phyloP scores from a whole-genome alignment of 2,888 invertebrate genomes.

The Metalampra italica region DNA sequence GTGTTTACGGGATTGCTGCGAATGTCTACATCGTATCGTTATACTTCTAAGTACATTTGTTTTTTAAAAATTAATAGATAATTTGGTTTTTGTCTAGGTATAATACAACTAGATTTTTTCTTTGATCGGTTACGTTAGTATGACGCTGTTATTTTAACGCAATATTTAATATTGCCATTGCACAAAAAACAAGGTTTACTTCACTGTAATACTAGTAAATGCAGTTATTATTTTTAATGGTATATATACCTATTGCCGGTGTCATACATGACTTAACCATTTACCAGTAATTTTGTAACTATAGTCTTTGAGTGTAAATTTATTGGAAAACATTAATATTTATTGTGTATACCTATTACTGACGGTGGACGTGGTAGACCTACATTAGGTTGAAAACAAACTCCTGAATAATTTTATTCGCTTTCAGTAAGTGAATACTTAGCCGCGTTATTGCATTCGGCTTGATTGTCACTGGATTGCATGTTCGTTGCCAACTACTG shows the following conservation, averaged over 20 bases:
- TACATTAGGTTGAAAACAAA: neutral
- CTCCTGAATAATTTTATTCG: neutral
- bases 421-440: neutral
- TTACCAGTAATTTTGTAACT: too few species aligned
- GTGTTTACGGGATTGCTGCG: constrained; percentile 26
- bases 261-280: too few species aligned
- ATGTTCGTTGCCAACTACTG: neutral
- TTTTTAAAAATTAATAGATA: neutral
- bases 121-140: too few species aligned
- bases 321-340: too few species aligned
- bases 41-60: neutral
- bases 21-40: neutral
- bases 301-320: too few species aligned
- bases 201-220: too few species aligned
- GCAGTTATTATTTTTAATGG: too few species aligned
- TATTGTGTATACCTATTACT: too few species aligned
- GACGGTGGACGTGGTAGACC: neutral
- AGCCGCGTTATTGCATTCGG: neutral
- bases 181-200: too few species aligned
- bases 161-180: too few species aligned
- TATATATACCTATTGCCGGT: too few species aligned
- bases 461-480: neutral
- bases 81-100: neutral
- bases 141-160: too few species aligned
- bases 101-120: neutral